Evolutionary conservation across 2,888 invertebrate genomes (phyloP).

Genomic region (Apeira syringaria): DNA sequence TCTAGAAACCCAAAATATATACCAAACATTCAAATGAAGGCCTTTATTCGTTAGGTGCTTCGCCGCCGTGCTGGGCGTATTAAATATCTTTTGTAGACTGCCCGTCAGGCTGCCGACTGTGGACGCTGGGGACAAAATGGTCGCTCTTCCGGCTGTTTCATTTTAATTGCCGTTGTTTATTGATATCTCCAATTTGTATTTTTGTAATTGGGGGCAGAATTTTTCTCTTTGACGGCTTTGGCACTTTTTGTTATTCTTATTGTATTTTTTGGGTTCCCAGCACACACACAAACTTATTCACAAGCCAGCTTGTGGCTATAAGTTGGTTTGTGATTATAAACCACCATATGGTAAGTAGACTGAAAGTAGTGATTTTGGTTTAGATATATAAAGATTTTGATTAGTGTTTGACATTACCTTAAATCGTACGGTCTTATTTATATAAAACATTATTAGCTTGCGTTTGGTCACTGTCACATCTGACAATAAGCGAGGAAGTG

Average conservation of each 20-base stretch:
- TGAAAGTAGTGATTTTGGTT: too few species aligned
- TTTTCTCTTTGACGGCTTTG: constrained; percentile 22
- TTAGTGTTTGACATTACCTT: too few species aligned
- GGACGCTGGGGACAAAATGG: constrained; percentile 30
- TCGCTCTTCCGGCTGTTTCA: constrained; percentile 34
- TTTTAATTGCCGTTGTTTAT: constrained; percentile 37
- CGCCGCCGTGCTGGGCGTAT: constrained; percentile 33
- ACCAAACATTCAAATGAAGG: constrained; percentile 37
- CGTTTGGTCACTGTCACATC: too few species aligned
- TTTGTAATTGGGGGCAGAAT: constrained; percentile 23
- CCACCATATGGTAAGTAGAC: too few species aligned
- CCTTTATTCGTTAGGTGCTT: constrained; percentile 36
- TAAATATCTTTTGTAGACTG: constrained; percentile 34
- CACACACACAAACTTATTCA: too few species aligned
- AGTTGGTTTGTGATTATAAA: too few species aligned
- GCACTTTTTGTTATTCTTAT: constrained; percentile 6
- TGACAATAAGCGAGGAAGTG: too few species aligned
- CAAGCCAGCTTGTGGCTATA: too few species aligned
- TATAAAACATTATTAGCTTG: too few species aligned
- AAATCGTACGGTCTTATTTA: too few species aligned
- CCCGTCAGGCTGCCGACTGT: constrained; percentile 18
- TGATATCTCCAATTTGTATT: constrained; percentile 32
- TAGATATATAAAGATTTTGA: too few species aligned
- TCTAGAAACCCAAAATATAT: constrained; percentile 33
- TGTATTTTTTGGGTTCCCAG: too few species aligned